Evolutionary conservation across 2,797 vertebrate species (phyloP).

Genomic region (Amazona finschi): DNA sequence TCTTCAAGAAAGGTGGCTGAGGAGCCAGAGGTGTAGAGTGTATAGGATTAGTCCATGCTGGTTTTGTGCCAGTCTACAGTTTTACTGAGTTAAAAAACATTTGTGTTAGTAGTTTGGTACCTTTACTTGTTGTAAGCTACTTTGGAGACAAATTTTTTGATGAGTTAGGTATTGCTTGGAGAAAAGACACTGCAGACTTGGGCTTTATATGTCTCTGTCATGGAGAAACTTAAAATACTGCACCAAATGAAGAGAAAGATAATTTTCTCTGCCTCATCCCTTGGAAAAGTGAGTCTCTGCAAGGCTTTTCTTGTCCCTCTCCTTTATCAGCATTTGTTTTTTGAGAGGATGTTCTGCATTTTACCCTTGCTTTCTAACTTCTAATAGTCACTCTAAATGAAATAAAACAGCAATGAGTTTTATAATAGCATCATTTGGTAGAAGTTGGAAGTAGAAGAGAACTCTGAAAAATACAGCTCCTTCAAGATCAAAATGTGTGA

Average conservation of each 20-base stretch:
- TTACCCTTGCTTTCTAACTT: neutral
- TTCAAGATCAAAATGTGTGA: neutral
- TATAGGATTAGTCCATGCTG: neutral
- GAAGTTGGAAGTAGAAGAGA: slow-evolving; percentile 3
- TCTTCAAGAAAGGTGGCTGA: neutral
- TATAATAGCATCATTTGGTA: neutral
- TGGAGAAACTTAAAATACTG: neutral
- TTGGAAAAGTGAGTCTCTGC: neutral
- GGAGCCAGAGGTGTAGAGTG: neutral
- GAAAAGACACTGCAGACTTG: neutral
- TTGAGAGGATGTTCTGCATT: neutral
- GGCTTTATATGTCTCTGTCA: neutral
- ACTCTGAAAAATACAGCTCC: neutral
- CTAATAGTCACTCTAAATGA: neutral
- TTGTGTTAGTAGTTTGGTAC: neutral
- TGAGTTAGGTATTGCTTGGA: neutral
- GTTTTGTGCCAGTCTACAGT: neutral
- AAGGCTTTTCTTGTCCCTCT: neutral
- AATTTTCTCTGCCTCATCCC: neutral
- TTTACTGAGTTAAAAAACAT: neutral
- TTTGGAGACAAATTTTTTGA: neutral
- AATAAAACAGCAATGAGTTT: neutral
- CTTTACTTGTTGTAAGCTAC: neutral
- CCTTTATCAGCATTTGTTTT: neutral
- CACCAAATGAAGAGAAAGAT: neutral